A percentile compares a stretch with the other conserved stretches of the same genome.
phyloP scores from a whole-genome alignment of 1,140 invertebrate species.

The Nebria ingens region DNA sequence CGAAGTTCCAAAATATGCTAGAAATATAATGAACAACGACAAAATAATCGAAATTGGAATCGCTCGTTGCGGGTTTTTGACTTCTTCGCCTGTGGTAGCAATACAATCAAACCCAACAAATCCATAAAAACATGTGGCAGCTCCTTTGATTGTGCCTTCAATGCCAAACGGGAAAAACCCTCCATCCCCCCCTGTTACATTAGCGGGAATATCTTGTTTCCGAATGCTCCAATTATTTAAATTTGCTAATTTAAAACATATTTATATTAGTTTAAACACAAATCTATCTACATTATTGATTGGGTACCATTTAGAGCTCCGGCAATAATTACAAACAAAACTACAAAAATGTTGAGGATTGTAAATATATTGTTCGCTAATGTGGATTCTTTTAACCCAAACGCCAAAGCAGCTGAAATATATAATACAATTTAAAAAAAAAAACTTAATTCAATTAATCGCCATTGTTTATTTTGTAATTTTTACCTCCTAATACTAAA shows the following conservation, averaged over 20 bases:
- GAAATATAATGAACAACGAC: conserved; percentile 66
- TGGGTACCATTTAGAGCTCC: conserved; percentile 61
- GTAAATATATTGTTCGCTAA: conserved; percentile 78
- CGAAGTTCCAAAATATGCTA: conserved; percentile 78
- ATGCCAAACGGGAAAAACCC: conserved; percentile 82
- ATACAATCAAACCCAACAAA: conserved; percentile 89
- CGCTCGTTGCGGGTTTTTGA: conserved; percentile 76
- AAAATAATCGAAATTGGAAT: conserved; percentile 81
- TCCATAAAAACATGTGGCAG: conserved; percentile 86
- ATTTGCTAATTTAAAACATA: conserved; percentile 41
- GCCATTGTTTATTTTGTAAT: neutral
- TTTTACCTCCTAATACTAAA: conserved; percentile 44
- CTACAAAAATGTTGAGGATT: conserved; percentile 68
- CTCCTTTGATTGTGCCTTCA: conserved; percentile 71
- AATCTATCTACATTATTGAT: too few species aligned
- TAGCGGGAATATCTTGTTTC: conserved; percentile 40
- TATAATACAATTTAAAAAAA: conserved; percentile 12
- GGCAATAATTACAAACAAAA: conserved; percentile 71
- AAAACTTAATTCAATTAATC: conserved; percentile 1
- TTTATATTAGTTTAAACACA: too few species aligned
- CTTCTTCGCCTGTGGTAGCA: conserved; percentile 77
- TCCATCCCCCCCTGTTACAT: conserved; percentile 50
- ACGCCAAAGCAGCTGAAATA: conserved; percentile 54
- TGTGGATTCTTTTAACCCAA: conserved; percentile 77
- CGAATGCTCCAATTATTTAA: conserved; percentile 62